Evolutionary conservation across 2,113 vertebrate genomes (phyloP), one percentile per base, ranked within the genome.

Genomic region (Neolamprologus sp.): DNA sequence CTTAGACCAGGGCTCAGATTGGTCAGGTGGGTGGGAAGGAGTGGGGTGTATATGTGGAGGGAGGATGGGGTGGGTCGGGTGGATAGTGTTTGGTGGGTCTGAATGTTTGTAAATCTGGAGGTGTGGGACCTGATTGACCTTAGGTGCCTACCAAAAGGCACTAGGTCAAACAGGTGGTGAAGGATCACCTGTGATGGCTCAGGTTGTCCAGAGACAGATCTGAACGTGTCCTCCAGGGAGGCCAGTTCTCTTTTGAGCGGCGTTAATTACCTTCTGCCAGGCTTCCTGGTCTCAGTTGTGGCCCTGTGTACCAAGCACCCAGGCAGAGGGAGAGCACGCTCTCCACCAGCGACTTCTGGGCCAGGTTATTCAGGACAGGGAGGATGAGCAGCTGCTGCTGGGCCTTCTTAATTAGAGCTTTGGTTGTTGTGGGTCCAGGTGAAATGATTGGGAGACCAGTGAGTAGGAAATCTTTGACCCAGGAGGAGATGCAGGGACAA

Each of bases 51-150:
- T 63, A 33, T 63, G 28, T 19, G 58, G 16, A 11, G 16, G 28
- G 58, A 33, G 58, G 9, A 19, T 35, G 0, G 28, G 9, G 6
- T 19, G 28, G 28, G 6, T 3, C 0, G 0, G 17, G 30, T 63
- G 58, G 58, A n/a, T 63, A 63, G 60, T n/a, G 30, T n/a, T 65
- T 35, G 10, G 17, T 65, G 28, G 60, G 10, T 35, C 30, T 12
- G 9, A 65, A 0, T 65, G 30, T 65, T 35, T 35, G 10, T 65
- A 35, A 65, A 65, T 35, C 30, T 65, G 17, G 0, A 65, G 60
- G 60, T 65, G 60, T 65, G 30, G 30, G 60, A n/a, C 1, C 30
- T 65, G 60, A 1, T 5, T 35, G 30, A 35, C 0, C 30, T 65
- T 35, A 63, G 4, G 30, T 0, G 9, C 58, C 30, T 0, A 63